Evolutionary conservation across 2,888 invertebrate species (phyloP).

Genomic region (Rhorus exstirpatorius): DNA sequence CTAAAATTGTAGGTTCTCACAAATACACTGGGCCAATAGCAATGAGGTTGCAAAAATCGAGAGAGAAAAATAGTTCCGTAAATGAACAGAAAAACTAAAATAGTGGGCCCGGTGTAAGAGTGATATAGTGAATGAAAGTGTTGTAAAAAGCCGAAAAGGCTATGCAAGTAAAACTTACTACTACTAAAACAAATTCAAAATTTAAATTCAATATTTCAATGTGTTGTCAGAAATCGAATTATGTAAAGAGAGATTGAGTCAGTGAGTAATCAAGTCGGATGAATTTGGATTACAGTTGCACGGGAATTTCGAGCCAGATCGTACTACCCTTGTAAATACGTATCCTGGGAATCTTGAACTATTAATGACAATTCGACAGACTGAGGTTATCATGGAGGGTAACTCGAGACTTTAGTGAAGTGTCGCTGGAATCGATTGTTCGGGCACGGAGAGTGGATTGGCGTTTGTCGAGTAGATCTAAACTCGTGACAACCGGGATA

Average conservation of each 20-base stretch:
- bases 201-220: no score
- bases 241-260: not conserved
- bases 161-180: no score
- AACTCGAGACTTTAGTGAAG: slow-evolving; percentile 37
- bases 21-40: no score
- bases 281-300: not conserved
- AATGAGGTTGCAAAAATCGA: no score
- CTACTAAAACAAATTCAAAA: no score
- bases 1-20: no score
- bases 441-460: slow-evolving; percentile 10
- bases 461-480: slow-evolving; percentile 39
- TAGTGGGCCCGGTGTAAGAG: no score
- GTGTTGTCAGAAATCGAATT: no score
- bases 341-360: not conserved
- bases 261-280: not conserved
- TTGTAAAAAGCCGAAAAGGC: no score
- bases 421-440: slow-evolving; percentile 37
- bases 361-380: slow-evolving; percentile 8
- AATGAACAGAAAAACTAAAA: no score
- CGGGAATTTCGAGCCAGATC: not conserved
- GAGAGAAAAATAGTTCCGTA: no score
- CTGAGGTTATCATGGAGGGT: slow-evolving; percentile 31
- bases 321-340: slow-evolving; percentile 27
- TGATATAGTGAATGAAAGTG: no score
- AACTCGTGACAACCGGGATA: slow-evolving; percentile 38